Percentiles rank a stretch among this genome's conserved stretches.
phyloP scores from a whole-genome alignment of 64 coral and sea anemone genomes.

The Catalaphyllia jardinei region DNA sequence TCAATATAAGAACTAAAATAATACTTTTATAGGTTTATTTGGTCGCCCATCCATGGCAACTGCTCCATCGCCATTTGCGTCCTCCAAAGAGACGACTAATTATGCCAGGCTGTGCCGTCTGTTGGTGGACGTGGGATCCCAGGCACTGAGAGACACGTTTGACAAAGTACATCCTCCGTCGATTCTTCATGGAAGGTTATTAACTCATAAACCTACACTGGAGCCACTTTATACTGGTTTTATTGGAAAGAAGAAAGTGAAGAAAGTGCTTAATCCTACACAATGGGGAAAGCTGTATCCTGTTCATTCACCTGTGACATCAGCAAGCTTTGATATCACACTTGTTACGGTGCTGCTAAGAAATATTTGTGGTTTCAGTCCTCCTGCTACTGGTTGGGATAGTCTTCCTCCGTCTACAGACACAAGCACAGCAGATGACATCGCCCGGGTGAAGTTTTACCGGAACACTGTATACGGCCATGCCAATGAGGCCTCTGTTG shows the following conservation, averaged over 20 bases:
- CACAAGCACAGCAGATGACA: conserved; percentile 16
- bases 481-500: conserved; percentile 4
- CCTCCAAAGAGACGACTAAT: conserved; percentile 37
- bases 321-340: conserved; percentile 34
- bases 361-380: conserved; percentile 13
- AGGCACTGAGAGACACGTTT: not conserved
- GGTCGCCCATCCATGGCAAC: not conserved
- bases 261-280: conserved; percentile 6
- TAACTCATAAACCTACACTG: not conserved
- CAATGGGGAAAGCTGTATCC: conserved; percentile 48
- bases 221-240: not conserved
- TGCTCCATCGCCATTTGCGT: not conserved
- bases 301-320: not conserved
- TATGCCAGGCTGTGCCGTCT: conserved; percentile 14
- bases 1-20: not conserved
- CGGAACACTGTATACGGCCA: conserved; percentile 47
- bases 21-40: not conserved
- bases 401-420: conserved; percentile 15
- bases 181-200: not conserved
- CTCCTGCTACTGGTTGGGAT: conserved; percentile 39
- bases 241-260: not conserved
- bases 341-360: conserved; percentile 31
- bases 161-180: conserved; percentile 25
- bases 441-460: conserved; percentile 56
- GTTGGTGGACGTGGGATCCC: conserved; percentile 15